Base-by-base conservation (phyloP, 2,888 invertebrate genomes). In the Polyploca ridens region DNA sequence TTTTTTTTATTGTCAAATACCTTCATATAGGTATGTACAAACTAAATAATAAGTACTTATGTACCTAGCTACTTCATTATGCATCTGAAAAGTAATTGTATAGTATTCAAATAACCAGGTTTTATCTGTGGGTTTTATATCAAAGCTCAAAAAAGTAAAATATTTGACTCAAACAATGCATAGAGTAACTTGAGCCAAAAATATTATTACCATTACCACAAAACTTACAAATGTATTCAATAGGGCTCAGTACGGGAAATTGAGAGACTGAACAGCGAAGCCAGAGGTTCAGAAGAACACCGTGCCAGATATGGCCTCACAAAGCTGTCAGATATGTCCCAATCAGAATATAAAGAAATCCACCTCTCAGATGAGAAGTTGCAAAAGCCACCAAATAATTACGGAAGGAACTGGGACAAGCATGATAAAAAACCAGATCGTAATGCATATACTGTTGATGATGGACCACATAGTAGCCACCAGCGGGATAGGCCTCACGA, bases 311-410 rank as follows among this genome's bases (percentile, higher is more conserved):
- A 95, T 85, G 96, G 96, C 3, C 78, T 96, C 0, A 96, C 95
- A 1, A 90, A 90, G 64, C 95, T 95, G 69, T 95, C 96, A 5
- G 96, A 96, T 75, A 89, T 96, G 86, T 95, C 95, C 7, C 92
- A 94, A 71, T 86, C 92, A 8, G 96, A 96, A 82, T 96, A 96
- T 76, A 86, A 85, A 78, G 90, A 92, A 0, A 75, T 91, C 19
- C 94, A 95, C 67, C 77, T 94, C 0, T 88, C 93, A 3, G 93
- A 93, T 71, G 93, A 93, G 64, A 84, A 73, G 64, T 62, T 81
- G n/a, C 49, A 66, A 8, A 87, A 84, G 64, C 63, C 79, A 13
- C 82, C 85, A 3, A 66, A 68, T 0, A 8, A 70, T 14, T 86
- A 82, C 77, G 94, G 79, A 5, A 88, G 76, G 60, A 84, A 78